Evolutionary conservation across 2,797 vertebrate species (phyloP).

Genomic region (Podargus strigoides): DNA sequence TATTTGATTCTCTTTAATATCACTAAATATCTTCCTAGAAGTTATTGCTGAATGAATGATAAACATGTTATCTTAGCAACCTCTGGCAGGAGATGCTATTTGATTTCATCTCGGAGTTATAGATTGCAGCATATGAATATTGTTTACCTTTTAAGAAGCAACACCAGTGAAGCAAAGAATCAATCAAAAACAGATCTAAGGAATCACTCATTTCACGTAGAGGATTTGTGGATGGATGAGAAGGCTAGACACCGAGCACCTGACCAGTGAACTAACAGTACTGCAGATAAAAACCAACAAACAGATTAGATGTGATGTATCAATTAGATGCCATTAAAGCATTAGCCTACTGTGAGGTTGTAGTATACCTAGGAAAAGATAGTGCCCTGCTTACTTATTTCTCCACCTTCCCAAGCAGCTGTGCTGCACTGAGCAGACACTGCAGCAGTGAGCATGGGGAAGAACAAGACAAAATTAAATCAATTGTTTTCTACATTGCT

Average conservation of each 20-base stretch:
- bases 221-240: slow-evolving; percentile 57
- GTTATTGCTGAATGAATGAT: slow-evolving; percentile 8
- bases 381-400: neutral
- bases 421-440: neutral
- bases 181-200: slow-evolving; percentile 49
- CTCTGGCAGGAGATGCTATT: slow-evolving; percentile 36
- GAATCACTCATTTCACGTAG: slow-evolving; percentile 46
- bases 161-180: slow-evolving; percentile 58
- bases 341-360: neutral
- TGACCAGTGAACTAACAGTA: slow-evolving; percentile 47
- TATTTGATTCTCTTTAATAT: neutral
- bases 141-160: slow-evolving; percentile 62
- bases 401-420: neutral
- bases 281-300: slow-evolving; percentile 62
- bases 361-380: neutral
- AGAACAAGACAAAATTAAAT: neutral
- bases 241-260: slow-evolving; percentile 42
- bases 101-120: slow-evolving; percentile 28
- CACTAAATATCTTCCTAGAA: neutral
- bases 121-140: slow-evolving; percentile 48
- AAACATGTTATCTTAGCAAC: slow-evolving; percentile 16
- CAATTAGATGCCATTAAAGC: slow-evolving; percentile 29
- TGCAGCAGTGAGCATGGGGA: neutral
- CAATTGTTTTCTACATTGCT: neutral
- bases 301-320: slow-evolving; percentile 35